Percentiles rank a stretch among this genome's conserved stretches.
Conservation (phyloP, 2,888 invertebrate species). For the Pterostichus niger region DNA sequence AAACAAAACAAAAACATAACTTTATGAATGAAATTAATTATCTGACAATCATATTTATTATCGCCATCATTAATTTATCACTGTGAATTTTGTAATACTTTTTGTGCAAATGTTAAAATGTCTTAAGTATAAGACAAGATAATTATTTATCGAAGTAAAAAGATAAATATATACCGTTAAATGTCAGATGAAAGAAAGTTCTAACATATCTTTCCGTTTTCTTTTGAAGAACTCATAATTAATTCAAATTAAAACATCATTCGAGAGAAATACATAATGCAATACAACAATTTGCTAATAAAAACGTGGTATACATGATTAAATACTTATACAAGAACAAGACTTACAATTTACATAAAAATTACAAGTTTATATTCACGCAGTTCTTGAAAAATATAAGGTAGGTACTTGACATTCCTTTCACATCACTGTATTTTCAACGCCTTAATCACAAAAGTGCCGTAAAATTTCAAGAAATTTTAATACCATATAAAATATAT, state of each 20-base stretch:
- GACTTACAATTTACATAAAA: neutral
- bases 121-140: constrained; percentile 38
- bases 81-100: constrained; percentile 34
- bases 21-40: constrained; percentile 49
- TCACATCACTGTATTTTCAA: neutral
- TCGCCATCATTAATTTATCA: constrained; percentile 27
- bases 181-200: constrained; percentile 39
- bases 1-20: constrained; percentile 15
- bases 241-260: constrained; percentile 49
- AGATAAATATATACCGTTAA: constrained; percentile 44
- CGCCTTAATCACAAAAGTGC: neutral
- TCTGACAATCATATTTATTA: constrained; percentile 29
- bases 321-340: neutral
- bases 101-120: constrained; percentile 48
- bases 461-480: neutral
- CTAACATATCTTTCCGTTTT: constrained; percentile 39
- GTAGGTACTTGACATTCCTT: neutral
- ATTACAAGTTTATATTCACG: neutral
- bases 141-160: constrained; percentile 37
- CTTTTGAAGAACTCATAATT: constrained; percentile 19
- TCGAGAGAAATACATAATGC: constrained; percentile 5
- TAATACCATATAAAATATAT: no score
- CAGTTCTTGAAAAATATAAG: neutral
- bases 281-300: constrained; percentile 3
- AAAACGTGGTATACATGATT: constrained; percentile 8